Conservation (phyloP, 23 tunicate species). For the Styela clava region DNA sequence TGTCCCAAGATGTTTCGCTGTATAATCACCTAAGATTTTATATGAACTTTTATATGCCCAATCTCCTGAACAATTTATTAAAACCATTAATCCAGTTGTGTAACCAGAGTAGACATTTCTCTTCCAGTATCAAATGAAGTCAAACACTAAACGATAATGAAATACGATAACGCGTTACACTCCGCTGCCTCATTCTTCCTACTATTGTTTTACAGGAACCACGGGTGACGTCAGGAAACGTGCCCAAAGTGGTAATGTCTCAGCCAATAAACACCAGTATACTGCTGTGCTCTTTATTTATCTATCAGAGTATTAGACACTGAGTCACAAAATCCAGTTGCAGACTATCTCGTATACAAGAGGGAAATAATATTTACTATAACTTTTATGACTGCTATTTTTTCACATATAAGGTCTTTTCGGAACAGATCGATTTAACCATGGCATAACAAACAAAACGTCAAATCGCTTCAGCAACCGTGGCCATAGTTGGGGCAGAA, state of each 20-base stretch:
- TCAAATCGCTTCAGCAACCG: too few species aligned
- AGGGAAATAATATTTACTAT: not conserved
- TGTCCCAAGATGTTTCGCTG: too few species aligned
- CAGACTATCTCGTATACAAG: too few species aligned
- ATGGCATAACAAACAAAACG: too few species aligned
- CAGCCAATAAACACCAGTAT: not conserved
- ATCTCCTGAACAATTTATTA: too few species aligned
- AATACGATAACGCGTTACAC: conserved; percentile 3
- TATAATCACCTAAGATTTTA: too few species aligned
- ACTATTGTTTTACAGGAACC: conserved; percentile 12
- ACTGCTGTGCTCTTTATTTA: not conserved
- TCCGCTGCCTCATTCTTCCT: conserved; percentile 22
- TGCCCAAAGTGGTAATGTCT: not conserved
- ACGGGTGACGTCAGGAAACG: conserved; percentile 20
- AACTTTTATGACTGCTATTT: not conserved
- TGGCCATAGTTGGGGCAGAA: too few species aligned
- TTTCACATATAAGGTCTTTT: not conserved
- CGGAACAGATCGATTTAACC: too few species aligned
- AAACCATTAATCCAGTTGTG: not conserved
- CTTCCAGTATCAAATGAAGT: not conserved
- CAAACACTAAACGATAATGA: not conserved
- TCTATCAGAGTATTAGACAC: not conserved
- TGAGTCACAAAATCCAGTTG: not conserved
- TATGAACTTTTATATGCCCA: too few species aligned
- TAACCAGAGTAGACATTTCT: not conserved